Evolutionary conservation across 2,113 vertebrate species (phyloP), one percentile per base, ranked within the genome.

Genomic region (Acanthisitta chloris): DNA sequence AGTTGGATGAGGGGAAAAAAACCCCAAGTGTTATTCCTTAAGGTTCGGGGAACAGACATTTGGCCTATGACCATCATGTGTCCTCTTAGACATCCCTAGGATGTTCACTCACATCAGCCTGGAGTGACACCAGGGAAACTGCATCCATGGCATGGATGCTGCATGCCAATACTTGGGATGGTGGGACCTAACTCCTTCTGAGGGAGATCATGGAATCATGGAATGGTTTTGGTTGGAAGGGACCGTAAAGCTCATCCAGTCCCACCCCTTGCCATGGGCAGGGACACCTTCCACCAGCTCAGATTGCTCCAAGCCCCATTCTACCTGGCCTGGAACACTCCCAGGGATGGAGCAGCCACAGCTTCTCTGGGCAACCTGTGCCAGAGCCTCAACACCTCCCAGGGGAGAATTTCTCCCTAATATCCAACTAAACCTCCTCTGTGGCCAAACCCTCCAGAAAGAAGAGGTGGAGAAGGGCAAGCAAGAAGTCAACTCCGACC

Each of bases 41-140:
- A 36, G 6, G 21, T 70, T 65, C 42, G 42, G 76, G 77, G 71
- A 82, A 40, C 4, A 28, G 33, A 6, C 4, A 3, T 62, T 38
- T 10, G 67, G 6, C 1, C 10, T 38, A 38, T 38, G 57, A 17
- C 24, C 14, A 4, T 12, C 20, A 1, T 1, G 14, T 0, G 1
- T 57, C 46, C 65, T 65, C 74, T 54, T 3, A 1, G 18, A 23
- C 4, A 1, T 52, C 12, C 18, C 10, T 0, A 1, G 31, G 49
- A 17, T 55, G 33, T 29, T 42, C 8, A 0, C 14, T 58, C 8
- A 2, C 12, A 8, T 23, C 67, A 70, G 6, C 28, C 46, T 0
- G 3, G 40, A 29, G 26, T 3, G 1, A 40, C 55, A 42, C 2
- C 20, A 9, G 52, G 33, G 62, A 18, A 66, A 8, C 36, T 14